A percentile compares a stretch with the other conserved stretches of the same genome.
phyloP scores from a whole-genome alignment of 1,140 invertebrate species.

The Caenorhabditis elegans region WBcel235 BX284605.5:7035001-7035500 shows the following conservation, averaged over 20 bases:
- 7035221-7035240: no score
- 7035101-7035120: neutral
- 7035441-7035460: conserved; percentile 24
- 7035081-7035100: neutral
- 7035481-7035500: conserved; percentile 29
- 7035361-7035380: neutral
- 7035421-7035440: neutral
- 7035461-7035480: conserved; percentile 18
- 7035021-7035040: conserved; percentile 1
- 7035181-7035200: no score
- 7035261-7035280: no score
- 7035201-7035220: no score
- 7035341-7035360: conserved; percentile 12
- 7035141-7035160: neutral
- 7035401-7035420: neutral
- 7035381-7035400: neutral
- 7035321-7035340: neutral
- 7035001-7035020: neutral
- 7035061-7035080: conserved; percentile 22
- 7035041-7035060: conserved; percentile 16
- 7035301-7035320: neutral
- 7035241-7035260: no score
- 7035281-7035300: neutral
- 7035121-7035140: no score
- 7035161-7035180: no score